Evolutionary conservation across 2,888 invertebrate species (phyloP), one percentile per base, ranked within the genome.

Genomic region (Caenorhabditis sinica): DNA sequence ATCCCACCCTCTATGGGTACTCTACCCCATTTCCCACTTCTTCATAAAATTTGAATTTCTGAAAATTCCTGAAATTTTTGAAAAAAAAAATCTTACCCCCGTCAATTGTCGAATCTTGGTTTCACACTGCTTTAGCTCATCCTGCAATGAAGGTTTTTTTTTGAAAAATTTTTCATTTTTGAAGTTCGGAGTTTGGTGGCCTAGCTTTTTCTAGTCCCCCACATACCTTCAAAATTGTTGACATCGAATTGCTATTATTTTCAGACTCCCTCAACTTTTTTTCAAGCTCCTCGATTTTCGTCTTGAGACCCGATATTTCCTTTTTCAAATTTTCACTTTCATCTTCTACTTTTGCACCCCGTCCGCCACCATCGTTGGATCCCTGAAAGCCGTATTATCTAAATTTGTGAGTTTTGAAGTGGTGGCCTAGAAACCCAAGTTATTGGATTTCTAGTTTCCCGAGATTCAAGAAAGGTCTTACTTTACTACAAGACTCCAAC

Each of bases 11-110:
- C 13, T 81, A 85, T 56, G 43, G 56, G 15, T 82, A 82, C 36
- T 56, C 49, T 11, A 71, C 63, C 30, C 80, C 30, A n/a, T 80
- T 80, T 43, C 80, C 80, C 9, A 33, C 80, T 4, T 61, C 80
- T 15, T 58, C 80, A 1, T 80, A 60, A 23, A 13, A 28, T 56
- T 25, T 56, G 5, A 15, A 15, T 25, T 25, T 1, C 1, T 23
- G 1, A 0, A 13, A 15, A 30, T 0, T 45, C 17, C 13, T 28
- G n/a, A n/a, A 63, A 40, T 63, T 40, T 15, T 43, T n/a, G n/a
- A n/a, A n/a, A n/a, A 23, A 66, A 17, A 60, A 75, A 23, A 51
- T 40, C 84, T 85, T 56, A 85, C 85, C 82, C 85, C 85, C 9
- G 82, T 66, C 49, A 76, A 72, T 33, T 65, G 56, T 36, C 77